Base-by-base conservation (phyloP, 2,888 invertebrate species). In the Stenchaetothrips biformis region DNA sequence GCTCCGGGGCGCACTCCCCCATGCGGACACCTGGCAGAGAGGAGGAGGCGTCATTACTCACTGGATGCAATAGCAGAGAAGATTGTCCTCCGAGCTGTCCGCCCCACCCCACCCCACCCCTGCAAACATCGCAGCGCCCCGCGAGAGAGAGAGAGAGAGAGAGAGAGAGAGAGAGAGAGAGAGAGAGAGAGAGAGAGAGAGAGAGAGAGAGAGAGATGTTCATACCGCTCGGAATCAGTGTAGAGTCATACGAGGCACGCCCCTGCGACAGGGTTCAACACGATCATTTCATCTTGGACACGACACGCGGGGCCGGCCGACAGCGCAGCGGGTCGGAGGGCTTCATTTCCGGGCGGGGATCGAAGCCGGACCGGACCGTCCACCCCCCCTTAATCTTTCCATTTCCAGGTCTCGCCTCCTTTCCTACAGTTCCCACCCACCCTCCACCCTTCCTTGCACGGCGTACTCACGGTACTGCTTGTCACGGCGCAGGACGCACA, bases 401-500 rank as follows among this genome's bases (percentile, higher is more conserved):
- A 37, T 53, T 18, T 18, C 59, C 59, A 6, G 59, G 18, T 9
- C 16, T 18, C 59, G 13, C 13, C 37, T 4, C 37, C n/a, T n/a
- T n/a, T 37, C 37, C 37, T 37, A 2, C 37, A 37, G 2, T 9
- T 53, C 53, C 53, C 37, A 37, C n/a, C n/a, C n/a, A n/a, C 62
- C 18, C n/a, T n/a, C 16, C 67, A 67, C 11, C 67, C 67, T 21
- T 74, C 25, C 21, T 4, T 25, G 7, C 21, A 25, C 67, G 7
- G 67, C 48, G 48, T 74, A 86, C 89, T 89, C 87, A 92, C 92
- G 90, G 85, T 90, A 91, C 82, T 91, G 90, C 88, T 92, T 92
- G 87, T 92, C 91, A 85, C 91, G 89, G 83, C 91, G 90, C 84
- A 92, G 92, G 86, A 91, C 90, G 88, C 92, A 91, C 86, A 91